Evolutionary conservation across 1,140 invertebrate species (phyloP), one percentile per base, ranked within the genome.

Genomic region (Uloborus diversus): DNA sequence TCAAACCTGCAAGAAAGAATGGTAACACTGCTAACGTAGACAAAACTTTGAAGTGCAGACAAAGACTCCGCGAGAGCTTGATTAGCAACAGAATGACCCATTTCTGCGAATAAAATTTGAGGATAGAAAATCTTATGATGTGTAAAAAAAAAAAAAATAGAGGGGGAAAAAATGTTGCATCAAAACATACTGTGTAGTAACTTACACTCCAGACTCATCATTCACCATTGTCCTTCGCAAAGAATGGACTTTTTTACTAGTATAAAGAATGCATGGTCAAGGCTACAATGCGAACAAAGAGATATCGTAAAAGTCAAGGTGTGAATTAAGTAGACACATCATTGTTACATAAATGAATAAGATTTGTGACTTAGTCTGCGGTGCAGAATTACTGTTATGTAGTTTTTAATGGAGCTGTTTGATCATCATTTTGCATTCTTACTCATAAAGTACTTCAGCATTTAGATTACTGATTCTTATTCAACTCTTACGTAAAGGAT

Each of bases 201-300:
- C 37, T 57, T 70, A 57, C 27, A 9, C 32, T 7, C 28, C 42
- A 66, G 37, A 49, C 25, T 49, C 37, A 5, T 28, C 32, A 47
- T 30, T 70, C 32, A 35, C 49, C 25, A 70, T 70, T 70, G 68
- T 70, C 30, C 37, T 70, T 33, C 1, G 51, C 49, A 53, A 70
- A 57, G 27, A 9, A 56, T 30, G n/a, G 62, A 28, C 17, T 42
- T 56, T 57, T 57, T 70, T 70, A 27, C 51, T 70, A 70, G n/a
- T 51, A 4, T 57, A 35, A 56, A 57, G 68, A 57, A 70, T 70
- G 68, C 68, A 70, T 49, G 51, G 68, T 70, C 68, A 70, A 70
- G 68, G 68, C 51, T 70, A 37, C 49, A 37, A 57, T 37, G 27
- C 20, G 51, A 56, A 70, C 37, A 66, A 57, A 56, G 68, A 56